Evolutionary conservation across 2,888 invertebrate species (phyloP).

Genomic region (Coronaproctus castanopsis): DNA sequence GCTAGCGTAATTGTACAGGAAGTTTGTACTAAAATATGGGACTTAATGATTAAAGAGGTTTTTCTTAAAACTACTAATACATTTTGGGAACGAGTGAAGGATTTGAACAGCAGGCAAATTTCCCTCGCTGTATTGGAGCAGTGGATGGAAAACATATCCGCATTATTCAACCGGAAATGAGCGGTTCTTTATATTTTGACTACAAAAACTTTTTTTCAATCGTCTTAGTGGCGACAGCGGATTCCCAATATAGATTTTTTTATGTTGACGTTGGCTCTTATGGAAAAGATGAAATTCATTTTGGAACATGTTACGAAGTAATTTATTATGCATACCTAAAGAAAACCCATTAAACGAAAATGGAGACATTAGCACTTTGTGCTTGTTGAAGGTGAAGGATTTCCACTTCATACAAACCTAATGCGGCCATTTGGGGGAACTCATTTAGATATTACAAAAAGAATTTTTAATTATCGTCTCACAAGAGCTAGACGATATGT

Average conservation of each 20-base stretch:
- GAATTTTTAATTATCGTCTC: no score
- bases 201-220: conserved; percentile 11
- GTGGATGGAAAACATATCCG: conserved; percentile 14
- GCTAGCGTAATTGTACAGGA: conserved; percentile 4
- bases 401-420: conserved; percentile 4
- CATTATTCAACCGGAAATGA: conserved; percentile 3
- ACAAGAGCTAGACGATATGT: conserved; percentile 18
- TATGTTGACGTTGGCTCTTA: conserved; percentile 12
- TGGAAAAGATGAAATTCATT: conserved; percentile 8
- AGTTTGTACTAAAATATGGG: conserved; percentile 5
- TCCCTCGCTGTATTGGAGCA: conserved; percentile 12
- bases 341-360: not conserved
- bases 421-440: conserved; percentile 5
- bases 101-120: conserved; percentile 7
- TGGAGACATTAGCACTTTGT: no score
- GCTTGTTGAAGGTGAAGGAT: conserved; percentile 13
- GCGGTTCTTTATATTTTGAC: conserved; percentile 11
- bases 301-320: not conserved
- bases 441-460: conserved; percentile 13
- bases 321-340: conserved; percentile 6
- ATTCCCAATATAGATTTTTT: conserved; percentile 10
- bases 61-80: conserved; percentile 2
- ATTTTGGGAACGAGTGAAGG: conserved; percentile 6
- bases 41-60: conserved; percentile 2
- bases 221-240: conserved; percentile 11